These are phyloP conservation scores for Stegophylla sp. DNA, from an alignment of 2,888 invertebrate species.

Conservation along the genomic window DNA sequence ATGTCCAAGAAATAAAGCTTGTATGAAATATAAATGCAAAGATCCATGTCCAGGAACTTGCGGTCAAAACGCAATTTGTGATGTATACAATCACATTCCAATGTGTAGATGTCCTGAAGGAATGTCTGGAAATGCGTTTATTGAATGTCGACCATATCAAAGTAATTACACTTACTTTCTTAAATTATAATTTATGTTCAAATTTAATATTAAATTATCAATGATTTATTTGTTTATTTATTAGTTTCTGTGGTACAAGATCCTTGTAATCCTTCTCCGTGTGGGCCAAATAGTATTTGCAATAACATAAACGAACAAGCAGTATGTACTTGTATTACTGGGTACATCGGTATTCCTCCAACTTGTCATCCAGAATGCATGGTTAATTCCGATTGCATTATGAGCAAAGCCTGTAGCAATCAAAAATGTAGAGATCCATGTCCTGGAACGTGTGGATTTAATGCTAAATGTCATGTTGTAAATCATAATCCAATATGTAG, in stretches of 20 bases:
- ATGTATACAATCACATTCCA: conserved; percentile 79
- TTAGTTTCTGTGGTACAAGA: conserved; percentile 70
- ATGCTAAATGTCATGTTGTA: conserved; percentile 65
- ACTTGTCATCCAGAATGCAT: conserved; percentile 70
- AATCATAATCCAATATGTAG: conserved; percentile 65
- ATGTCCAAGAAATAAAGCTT: conserved; percentile 74
- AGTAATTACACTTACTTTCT: conserved; percentile 12
- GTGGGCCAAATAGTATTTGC: conserved; percentile 68
- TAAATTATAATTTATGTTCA: not conserved
- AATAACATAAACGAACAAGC: conserved; percentile 67
- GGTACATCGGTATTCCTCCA: conserved; percentile 69
- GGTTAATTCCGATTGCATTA: conserved; percentile 69
- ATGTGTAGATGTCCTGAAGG: conserved; percentile 76
- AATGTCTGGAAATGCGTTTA: conserved; percentile 75
- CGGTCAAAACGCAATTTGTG: conserved; percentile 76
- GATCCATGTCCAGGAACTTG: conserved; percentile 80
- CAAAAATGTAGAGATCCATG: conserved; percentile 70
- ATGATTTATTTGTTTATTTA: conserved; percentile 65
- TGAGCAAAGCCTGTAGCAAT: conserved; percentile 68
- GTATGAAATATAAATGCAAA: conserved; percentile 74
- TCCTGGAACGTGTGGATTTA: conserved; percentile 68
- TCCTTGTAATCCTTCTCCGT: conserved; percentile 67
- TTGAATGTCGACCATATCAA: conserved; percentile 68
- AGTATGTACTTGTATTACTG: conserved; percentile 67
- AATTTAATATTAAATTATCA: not conserved